phyloP scores from a whole-genome alignment of 2,888 invertebrate genomes.

The Aphelenchoides bicaudatus region DNA sequence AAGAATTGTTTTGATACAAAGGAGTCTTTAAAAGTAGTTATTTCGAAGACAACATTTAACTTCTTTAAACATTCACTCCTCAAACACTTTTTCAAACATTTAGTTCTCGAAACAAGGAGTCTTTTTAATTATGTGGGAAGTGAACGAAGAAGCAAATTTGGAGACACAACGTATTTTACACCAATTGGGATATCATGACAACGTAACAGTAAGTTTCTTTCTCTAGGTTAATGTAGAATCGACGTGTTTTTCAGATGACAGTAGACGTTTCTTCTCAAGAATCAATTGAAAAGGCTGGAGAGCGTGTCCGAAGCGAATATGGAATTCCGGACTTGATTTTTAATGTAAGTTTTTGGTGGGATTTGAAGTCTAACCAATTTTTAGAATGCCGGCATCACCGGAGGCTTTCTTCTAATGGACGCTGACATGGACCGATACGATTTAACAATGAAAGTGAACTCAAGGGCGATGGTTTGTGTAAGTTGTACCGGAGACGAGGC shows the following conservation, averaged over 20 bases:
- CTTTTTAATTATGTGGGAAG: slow-evolving; percentile 17
- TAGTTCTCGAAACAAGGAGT: slow-evolving; percentile 16
- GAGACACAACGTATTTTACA: slow-evolving; percentile 11
- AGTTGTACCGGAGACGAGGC: not conserved
- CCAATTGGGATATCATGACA: slow-evolving; percentile 5
- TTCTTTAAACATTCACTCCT: too few relatives aligned
- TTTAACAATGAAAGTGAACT: slow-evolving; percentile 82
- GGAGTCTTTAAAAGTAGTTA: too few relatives aligned
- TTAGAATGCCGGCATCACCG: slow-evolving; percentile 88
- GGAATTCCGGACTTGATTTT: slow-evolving; percentile 14
- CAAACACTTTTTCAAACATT: too few relatives aligned
- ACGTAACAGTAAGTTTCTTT: too few relatives aligned
- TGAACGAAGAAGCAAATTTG: slow-evolving; percentile 12
- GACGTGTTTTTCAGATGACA: not conserved
- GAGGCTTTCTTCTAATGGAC: slow-evolving; percentile 75
- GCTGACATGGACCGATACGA: slow-evolving; percentile 80
- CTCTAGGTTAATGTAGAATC: too few relatives aligned
- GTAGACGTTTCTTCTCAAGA: slow-evolving; percentile 10
- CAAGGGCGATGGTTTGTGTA: slow-evolving; percentile 74
- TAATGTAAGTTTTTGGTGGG: too few relatives aligned
- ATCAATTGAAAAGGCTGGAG: not conserved
- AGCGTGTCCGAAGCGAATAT: not conserved
- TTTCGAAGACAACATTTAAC: too few relatives aligned
- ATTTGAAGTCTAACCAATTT: too few relatives aligned
- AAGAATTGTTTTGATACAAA: too few relatives aligned